Percentiles rank a stretch among this genome's conserved stretches.
Evolutionary conservation across 2,797 vertebrate genomes (phyloP).

Genomic region (Coregonus suidteri): DNA sequence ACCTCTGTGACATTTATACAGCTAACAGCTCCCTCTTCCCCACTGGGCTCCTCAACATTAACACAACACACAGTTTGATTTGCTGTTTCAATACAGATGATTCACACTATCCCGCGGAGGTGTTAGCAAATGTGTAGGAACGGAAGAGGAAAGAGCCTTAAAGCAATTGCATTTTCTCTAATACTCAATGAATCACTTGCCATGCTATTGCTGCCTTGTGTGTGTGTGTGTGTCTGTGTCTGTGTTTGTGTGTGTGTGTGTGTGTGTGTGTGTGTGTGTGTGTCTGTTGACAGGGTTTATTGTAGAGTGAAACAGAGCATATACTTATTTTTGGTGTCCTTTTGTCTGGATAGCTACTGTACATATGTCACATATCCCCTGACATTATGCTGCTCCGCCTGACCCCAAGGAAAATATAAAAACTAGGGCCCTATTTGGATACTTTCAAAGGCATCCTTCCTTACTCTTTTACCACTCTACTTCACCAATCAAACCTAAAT

Average conservation of each 20-base stretch:
- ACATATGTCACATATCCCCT: too few relatives aligned
- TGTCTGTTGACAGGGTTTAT: not conserved
- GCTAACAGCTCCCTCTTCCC: not conserved
- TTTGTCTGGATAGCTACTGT: too few relatives aligned
- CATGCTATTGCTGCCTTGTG: not conserved
- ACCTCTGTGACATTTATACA: not conserved
- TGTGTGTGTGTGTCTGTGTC: not conserved
- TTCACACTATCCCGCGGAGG: not conserved
- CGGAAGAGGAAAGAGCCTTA: not conserved
- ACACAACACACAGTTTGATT: not conserved
- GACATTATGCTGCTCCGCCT: too few relatives aligned
- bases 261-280: not conserved
- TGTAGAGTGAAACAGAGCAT: too few relatives aligned
- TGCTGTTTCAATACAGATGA: not conserved
- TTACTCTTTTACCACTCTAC: too few relatives aligned
- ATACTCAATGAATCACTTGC: conserved; percentile 1
- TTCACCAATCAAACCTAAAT: too few relatives aligned
- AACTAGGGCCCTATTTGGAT: too few relatives aligned
- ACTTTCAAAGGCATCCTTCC: too few relatives aligned
- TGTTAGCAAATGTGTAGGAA: not conserved
- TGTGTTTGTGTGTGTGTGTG: conserved; percentile 21
- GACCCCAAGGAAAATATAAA: too few relatives aligned
- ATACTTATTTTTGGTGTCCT: not conserved
- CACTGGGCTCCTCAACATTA: not conserved
- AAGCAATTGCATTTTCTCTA: not conserved